Conservation (phyloP, 2,113 vertebrate genomes). For the Oceanodroma tethys region DNA sequence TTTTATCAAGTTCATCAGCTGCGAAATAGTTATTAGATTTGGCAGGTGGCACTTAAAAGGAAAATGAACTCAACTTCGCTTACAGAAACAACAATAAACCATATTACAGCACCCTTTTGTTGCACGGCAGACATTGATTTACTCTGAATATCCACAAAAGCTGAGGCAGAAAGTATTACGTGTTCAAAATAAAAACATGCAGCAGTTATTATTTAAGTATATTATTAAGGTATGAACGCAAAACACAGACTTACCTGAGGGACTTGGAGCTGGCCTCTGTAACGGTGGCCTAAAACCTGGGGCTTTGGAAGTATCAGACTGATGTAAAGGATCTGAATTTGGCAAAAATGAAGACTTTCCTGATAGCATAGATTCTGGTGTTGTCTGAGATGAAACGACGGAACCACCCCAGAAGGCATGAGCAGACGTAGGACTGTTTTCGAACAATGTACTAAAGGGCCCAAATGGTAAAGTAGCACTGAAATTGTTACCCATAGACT, state of each 20-base stretch:
- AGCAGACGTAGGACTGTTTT: slow-evolving; percentile 88
- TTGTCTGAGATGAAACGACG: slow-evolving; percentile 88
- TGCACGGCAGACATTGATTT: no score
- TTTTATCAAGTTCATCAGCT: neutral
- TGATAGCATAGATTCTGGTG: slow-evolving; percentile 86
- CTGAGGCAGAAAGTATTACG: neutral
- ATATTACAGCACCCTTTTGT: rapidly evolving
- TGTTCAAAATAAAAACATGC: neutral
- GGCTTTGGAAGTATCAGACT: slow-evolving; percentile 95
- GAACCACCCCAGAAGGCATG: slow-evolving; percentile 96
- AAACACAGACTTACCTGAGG: slow-evolving; percentile 80
- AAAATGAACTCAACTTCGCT: neutral
- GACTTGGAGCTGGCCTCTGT: slow-evolving; percentile 92
- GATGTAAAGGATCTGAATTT: slow-evolving; percentile 92
- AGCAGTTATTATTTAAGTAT: no score
- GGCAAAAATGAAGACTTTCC: slow-evolving; percentile 86
- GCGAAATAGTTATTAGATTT: neutral
- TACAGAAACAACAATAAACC: neutral
- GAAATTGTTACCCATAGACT: slow-evolving; percentile 88
- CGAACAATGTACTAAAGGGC: slow-evolving; percentile 94
- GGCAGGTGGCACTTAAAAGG: neutral
- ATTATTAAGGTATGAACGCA: rapidly evolving
- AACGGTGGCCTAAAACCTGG: slow-evolving; percentile 92
- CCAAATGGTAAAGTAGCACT: slow-evolving; percentile 89
- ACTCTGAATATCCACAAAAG: neutral